A percentile compares a stretch with the other conserved stretches of the same genome.
Evolutionary conservation across 2,797 vertebrate genomes (phyloP).

Genomic region (Pelochelys cantorii): DNA sequence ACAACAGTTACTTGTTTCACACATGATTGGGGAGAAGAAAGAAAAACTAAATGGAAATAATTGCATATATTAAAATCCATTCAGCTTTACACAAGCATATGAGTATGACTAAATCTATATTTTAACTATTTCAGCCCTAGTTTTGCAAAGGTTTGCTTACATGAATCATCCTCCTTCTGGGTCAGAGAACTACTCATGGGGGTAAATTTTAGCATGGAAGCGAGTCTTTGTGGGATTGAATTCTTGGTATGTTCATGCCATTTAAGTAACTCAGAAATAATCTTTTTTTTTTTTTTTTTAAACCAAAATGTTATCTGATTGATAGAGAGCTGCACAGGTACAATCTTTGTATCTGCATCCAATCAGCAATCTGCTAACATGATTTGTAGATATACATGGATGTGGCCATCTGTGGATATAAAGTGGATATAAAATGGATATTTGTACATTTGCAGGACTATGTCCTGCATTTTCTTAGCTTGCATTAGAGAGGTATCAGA

Average conservation of each 20-base stretch:
- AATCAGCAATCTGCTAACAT: too few species aligned
- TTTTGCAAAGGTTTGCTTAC: neutral
- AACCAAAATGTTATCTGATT: neutral
- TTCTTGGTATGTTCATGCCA: neutral
- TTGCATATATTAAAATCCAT: neutral
- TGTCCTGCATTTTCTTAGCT: too few species aligned
- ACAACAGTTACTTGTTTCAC: neutral
- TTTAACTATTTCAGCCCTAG: fast-evolving
- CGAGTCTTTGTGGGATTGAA: fast-evolving
- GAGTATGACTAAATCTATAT: neutral
- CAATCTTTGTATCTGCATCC: too few species aligned
- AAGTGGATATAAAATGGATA: too few species aligned
- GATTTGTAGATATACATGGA: too few species aligned
- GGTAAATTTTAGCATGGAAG: neutral
- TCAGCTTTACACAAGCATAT: neutral
- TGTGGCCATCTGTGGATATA: too few species aligned
- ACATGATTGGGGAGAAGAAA: neutral
- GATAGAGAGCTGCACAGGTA: too few species aligned
- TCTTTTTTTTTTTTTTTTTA: neutral
- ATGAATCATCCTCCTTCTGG: neutral
- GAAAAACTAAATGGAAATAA: neutral
- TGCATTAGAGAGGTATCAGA: too few species aligned
- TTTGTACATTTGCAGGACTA: too few species aligned
- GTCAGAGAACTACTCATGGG: neutral
- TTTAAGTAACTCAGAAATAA: neutral